Evolutionary conservation across 2,888 invertebrate species (phyloP).

Genomic region (Parnassius mnemosyne): DNA sequence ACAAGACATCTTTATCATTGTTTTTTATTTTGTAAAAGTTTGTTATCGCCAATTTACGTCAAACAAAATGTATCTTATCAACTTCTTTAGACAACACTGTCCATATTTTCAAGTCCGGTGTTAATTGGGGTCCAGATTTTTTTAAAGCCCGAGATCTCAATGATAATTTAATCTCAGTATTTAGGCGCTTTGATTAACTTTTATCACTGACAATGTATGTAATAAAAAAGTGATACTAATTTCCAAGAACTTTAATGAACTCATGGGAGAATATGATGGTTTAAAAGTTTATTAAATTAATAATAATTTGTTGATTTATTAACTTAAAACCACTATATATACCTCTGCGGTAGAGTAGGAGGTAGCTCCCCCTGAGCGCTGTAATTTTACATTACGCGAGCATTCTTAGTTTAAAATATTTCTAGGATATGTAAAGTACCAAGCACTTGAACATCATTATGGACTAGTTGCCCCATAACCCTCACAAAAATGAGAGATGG

Average conservation of each 20-base stretch:
- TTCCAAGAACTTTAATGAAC: conserved; percentile 4
- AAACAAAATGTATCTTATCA: conserved; percentile 65
- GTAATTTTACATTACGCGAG: too few relatives aligned
- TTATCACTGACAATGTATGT: conserved; percentile 16
- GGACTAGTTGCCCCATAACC: too few relatives aligned
- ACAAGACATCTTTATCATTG: too few relatives aligned
- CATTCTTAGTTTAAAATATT: too few relatives aligned
- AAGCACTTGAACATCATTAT: too few relatives aligned
- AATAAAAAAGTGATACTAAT: conserved; percentile 4
- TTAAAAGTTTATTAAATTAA: too few relatives aligned
- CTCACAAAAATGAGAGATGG: too few relatives aligned
- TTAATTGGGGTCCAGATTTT: conserved; percentile 62
- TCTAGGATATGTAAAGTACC: too few relatives aligned
- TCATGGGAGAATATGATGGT: not conserved
- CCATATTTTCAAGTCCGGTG: conserved; percentile 47
- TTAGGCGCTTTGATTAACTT: conserved; percentile 30
- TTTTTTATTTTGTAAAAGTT: conserved; percentile 41
- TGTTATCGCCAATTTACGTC: conserved; percentile 48
- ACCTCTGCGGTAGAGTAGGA: too few relatives aligned
- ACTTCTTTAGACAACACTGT: conserved; percentile 42
- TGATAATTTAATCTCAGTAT: conserved; percentile 41
- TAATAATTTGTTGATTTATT: too few relatives aligned
- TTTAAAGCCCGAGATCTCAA: conserved; percentile 42
- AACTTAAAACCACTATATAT: too few relatives aligned
- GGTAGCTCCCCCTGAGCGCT: too few relatives aligned